These are phyloP conservation scores for Trachemys scripta DNA, from an alignment of 2,113 vertebrate genomes.

Conservation along the genomic window DNA sequence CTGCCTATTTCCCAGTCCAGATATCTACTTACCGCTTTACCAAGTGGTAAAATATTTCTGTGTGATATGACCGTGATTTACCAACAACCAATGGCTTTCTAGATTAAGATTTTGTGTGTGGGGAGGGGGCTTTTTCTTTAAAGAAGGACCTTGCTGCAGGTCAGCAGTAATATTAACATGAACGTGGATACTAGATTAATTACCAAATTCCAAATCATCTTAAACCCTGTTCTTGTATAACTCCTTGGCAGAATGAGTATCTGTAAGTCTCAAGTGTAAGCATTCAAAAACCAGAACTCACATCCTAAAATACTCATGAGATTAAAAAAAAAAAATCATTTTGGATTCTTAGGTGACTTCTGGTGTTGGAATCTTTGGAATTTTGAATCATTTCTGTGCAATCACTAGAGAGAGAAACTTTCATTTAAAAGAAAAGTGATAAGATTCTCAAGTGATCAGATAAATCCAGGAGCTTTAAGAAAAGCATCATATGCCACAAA, in stretches of 20 bases:
- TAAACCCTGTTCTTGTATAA: neutral
- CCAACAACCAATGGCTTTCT: neutral
- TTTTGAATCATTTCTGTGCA: neutral
- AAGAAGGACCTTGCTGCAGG: neutral
- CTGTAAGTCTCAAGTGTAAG: neutral
- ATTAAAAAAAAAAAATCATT: neutral
- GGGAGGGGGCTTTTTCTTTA: neutral
- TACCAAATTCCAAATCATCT: neutral
- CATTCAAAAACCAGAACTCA: neutral
- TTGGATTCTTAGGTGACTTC: neutral
- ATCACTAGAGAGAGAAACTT: neutral
- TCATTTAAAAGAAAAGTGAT: neutral
- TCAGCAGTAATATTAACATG: neutral
- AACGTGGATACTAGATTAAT: neutral
- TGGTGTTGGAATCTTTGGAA: neutral
- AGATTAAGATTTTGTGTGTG: neutral
- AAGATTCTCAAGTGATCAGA: neutral
- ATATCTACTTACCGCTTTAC: neutral
- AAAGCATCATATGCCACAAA: neutral
- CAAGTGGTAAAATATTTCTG: neutral
- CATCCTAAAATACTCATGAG: neutral
- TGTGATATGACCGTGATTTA: neutral
- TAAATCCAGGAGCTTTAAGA: neutral
- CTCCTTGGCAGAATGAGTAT: neutral
- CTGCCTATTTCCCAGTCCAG: neutral